These are phyloP conservation scores for Salvelinus fontinalis DNA, from an alignment of 2,113 vertebrate species.

Conservation along the genomic window DNA sequence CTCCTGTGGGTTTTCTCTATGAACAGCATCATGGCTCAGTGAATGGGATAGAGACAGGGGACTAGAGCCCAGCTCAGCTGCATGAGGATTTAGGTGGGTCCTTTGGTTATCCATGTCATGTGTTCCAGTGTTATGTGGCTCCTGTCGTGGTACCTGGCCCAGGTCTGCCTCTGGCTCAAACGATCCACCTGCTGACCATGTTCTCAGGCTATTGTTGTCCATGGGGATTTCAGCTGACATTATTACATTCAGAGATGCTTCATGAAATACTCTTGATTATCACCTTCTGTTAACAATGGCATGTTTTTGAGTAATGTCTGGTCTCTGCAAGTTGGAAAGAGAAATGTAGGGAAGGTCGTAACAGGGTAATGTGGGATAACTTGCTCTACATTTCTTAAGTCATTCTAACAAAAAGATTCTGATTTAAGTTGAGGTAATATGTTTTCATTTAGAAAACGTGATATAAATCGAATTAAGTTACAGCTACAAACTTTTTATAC, in stretches of 20 bases:
- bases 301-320: background rate
- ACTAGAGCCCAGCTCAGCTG: background rate
- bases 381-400: no score
- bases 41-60: background rate
- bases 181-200: background rate
- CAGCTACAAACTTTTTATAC: no score
- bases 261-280: background rate
- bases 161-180: background rate
- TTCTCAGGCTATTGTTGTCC: constrained; percentile 9
- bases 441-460: no score
- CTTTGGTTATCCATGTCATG: constrained; percentile 5
- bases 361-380: no score
- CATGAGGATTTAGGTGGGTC: background rate
- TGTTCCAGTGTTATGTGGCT: background rate
- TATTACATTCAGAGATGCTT: background rate
- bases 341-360: background rate
- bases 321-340: background rate
- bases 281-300: background rate
- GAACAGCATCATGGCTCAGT: background rate
- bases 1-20: background rate
- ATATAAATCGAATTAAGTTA: no score
- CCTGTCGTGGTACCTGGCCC: no score
- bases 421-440: no score
- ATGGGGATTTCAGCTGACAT: constrained; percentile 14
- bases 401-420: no score